Conservation (phyloP, 2,888 invertebrate species). For the Sphaeridia pumilis region DNA sequence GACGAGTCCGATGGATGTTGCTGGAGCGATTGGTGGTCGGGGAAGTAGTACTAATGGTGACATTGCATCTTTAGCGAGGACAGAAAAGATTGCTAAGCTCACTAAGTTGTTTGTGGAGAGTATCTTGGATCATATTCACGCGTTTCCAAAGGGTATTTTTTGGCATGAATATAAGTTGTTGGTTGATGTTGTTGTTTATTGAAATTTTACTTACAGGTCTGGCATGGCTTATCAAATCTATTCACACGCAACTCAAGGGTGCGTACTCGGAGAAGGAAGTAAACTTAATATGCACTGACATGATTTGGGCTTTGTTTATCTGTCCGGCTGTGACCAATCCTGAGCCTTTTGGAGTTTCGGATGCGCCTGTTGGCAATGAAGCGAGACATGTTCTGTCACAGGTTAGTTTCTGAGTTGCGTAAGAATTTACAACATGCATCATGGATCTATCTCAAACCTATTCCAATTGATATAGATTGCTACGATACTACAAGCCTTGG, state of each 20-base stretch:
- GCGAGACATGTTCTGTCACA: constrained; percentile 34
- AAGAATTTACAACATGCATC: no score
- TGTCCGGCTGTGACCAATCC: constrained; percentile 96
- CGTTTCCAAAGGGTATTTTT: constrained; percentile 71
- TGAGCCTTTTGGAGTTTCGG: constrained; percentile 76
- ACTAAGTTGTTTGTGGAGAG: constrained; percentile 70
- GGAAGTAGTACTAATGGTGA: constrained; percentile 25
- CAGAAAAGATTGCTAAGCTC: constrained; percentile 51
- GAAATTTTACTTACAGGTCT: constrained; percentile 20
- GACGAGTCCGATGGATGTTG: constrained; percentile 22
- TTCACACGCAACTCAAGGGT: constrained; percentile 29
- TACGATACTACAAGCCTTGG: constrained; percentile 82
- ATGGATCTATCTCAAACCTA: no score
- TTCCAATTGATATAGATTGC: constrained; percentile 87
- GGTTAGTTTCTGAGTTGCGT: constrained; percentile 5
- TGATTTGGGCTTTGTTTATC: constrained; percentile 84
- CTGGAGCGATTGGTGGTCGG: constrained; percentile 16
- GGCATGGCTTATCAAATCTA: constrained; percentile 34
- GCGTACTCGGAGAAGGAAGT: constrained; percentile 39
- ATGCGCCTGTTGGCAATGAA: constrained; percentile 32
- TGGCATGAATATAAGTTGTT: neutral
- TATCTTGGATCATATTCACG: constrained; percentile 69
- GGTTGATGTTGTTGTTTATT: neutral
- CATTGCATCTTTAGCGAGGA: constrained; percentile 30
- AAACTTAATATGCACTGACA: constrained; percentile 69